Conservation (phyloP, 2,113 vertebrate genomes). For the Cyrtonyx montezumae region DNA sequence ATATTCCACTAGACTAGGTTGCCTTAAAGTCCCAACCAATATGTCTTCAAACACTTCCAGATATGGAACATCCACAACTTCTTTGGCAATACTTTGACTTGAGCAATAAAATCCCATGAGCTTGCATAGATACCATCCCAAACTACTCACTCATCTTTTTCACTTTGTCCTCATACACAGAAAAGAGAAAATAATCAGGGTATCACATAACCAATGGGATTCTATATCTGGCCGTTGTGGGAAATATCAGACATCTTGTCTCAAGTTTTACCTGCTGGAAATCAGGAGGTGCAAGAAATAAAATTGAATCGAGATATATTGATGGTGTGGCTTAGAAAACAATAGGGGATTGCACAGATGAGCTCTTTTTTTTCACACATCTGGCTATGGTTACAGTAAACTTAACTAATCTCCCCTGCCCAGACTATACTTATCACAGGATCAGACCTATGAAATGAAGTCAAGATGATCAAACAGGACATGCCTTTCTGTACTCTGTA, state of each 20-base stretch:
- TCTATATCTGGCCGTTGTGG: neutral
- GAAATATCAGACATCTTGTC: neutral
- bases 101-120: neutral
- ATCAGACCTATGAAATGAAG: neutral
- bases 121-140: neutral
- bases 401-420: neutral
- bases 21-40: neutral
- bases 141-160: neutral
- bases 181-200: neutral
- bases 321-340: neutral
- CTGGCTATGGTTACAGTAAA: neutral
- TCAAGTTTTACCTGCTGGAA: neutral
- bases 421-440: neutral
- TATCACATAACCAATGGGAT: neutral
- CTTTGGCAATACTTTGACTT: neutral
- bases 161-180: neutral
- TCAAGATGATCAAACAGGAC: neutral
- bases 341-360: accelerated
- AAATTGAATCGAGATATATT: neutral
- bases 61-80: neutral
- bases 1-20: neutral
- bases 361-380: neutral
- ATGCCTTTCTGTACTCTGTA: neutral
- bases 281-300: neutral
- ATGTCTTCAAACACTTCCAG: neutral